Base-by-base conservation (phyloP, 2,797 vertebrate genomes). In the Argentina silus region DNA sequence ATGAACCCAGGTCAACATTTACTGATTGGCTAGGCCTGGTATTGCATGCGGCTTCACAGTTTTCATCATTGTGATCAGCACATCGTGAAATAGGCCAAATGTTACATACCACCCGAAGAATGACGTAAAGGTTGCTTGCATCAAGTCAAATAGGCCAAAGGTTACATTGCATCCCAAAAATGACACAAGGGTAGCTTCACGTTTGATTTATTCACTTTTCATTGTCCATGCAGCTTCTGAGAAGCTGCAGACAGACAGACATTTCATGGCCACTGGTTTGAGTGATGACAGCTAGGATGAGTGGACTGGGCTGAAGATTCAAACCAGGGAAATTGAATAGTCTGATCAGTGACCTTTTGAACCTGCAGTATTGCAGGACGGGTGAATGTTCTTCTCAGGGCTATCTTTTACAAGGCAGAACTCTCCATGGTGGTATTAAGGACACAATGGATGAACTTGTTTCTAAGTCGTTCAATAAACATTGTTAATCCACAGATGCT, bases 341-440 rank as follows among this genome's bases (percentile, higher is more conserved):
- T 70, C 63, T 80, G 83, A 89, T 87, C 80, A 86, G 27, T 86
- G 76, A 75, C 83, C 61, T 82, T 82, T 81, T 81, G 83, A 85
- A 88, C 77, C 71, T 36, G 27, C 60, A 76, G 83, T 67, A 50
- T 70, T 10, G 77, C 0, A 50, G 86, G 79, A 79, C 78, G 69
- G 72, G 86, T 85, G 81, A 76, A 77, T 69, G 80, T 74, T 85
- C 79, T 90, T 92, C 90, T 89, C 91, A 92, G 83, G 87, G 83
- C 85, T 89, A 89, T 93, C 89, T 79, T 79, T 92, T 90, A 88
- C 87, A 90, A 78, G 74, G 75, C 79, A 83, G 60, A 80, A 60
- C 79, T 83, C 71, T 78, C 63, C 12, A 48, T 42, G 72, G 74
- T 79, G 79, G 64, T 70, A 44, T 72, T 27, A 6, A 72, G 50